Base-by-base conservation (phyloP, 2,888 invertebrate genomes). In the Eustalomyia histrio region DNA sequence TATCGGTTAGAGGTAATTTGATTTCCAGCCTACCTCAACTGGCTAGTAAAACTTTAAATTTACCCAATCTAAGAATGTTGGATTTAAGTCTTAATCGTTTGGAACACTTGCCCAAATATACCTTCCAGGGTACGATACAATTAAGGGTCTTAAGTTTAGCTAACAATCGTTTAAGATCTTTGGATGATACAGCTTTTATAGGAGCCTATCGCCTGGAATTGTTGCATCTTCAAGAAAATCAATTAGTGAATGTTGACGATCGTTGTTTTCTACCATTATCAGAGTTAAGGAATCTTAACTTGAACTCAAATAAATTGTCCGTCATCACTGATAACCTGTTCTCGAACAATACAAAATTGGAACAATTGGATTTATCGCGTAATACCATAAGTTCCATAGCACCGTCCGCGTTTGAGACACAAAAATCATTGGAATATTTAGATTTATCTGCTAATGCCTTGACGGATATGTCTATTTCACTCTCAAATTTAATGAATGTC, bases 361-460 rank as follows among this genome's bases (percentile, higher is more conserved):
- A 93, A 76, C 92, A 92, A 65, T 87, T 96, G 50, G 95, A 96
- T 88, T 91, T 97, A 21, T 96, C 96, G 83, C 92, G 93, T 84
- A 97, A 97, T 88, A 93, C 93, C 87, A 89, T 97, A 55, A 93
- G 94, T 52, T 94, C 93, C 85, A 93, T 96, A 80, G 92, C 93
- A 1, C 93, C 94, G 1, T 92, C 92, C 1, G 92, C 93, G 17
- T 93, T 96, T 55, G 92, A 93, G 29, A 92, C 92, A 87, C 93
- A 92, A 65, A 92, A 94, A 82, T 93, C 94, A 57, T 91, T 97
- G 58, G 94, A 95, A 90, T 93, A 93, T 83, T 89, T 97, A 33
- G 95, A 96, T 88, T 92, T 95, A 69, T 96, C 97, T 0, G 94
- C 95, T 78, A 97, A 97, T 89, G 93, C 93, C 73, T 90, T 97